These are phyloP conservation scores for Drosophila ambigua DNA, from an alignment of 1,140 invertebrate genomes.

Conservation along the genomic window DNA sequence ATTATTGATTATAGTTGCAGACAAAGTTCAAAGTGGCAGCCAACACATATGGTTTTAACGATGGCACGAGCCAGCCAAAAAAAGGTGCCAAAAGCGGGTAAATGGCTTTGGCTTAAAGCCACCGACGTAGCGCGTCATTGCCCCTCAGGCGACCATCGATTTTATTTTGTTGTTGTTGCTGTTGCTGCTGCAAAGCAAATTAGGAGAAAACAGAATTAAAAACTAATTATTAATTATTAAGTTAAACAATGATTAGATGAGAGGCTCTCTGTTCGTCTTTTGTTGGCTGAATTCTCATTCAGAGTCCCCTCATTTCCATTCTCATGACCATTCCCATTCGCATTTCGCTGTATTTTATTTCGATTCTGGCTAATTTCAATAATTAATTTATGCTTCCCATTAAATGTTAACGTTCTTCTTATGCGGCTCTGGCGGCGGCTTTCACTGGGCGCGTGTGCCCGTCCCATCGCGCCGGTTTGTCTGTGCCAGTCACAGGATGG, in stretches of 20 bases:
- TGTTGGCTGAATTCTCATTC: conserved; percentile 25
- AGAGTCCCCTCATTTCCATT: conserved; percentile 26
- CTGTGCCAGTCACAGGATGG: conserved; percentile 29
- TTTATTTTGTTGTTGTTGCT: conserved; percentile 51
- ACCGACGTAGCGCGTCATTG: conserved; percentile 37
- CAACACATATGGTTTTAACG: conserved; percentile 22
- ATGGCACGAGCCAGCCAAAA: conserved; percentile 60
- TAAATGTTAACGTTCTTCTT: conserved; percentile 60
- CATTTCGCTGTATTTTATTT: conserved; percentile 37
- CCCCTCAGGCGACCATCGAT: conserved; percentile 47
- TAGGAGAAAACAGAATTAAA: conserved; percentile 57
- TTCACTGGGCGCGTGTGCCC: conserved; percentile 66
- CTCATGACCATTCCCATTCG: conserved; percentile 26
- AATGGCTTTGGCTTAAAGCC: conserved; percentile 49
- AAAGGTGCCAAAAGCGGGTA: conserved; percentile 68
- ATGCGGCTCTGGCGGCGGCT: conserved; percentile 21
- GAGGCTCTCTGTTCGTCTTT: conserved; percentile 23
- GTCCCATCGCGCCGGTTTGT: conserved; percentile 38
- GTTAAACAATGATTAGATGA: conserved; percentile 78
- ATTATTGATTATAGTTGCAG: conserved; percentile 26
- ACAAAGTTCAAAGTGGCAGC: conserved; percentile 53
- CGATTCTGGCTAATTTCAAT: conserved; percentile 67
- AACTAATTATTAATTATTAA: conserved; percentile 78
- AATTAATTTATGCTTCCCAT: conserved; percentile 67
- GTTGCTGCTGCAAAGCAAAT: conserved; percentile 33